Conservation (phyloP, 2,113 vertebrate species). For the Arenaria interpres region DNA sequence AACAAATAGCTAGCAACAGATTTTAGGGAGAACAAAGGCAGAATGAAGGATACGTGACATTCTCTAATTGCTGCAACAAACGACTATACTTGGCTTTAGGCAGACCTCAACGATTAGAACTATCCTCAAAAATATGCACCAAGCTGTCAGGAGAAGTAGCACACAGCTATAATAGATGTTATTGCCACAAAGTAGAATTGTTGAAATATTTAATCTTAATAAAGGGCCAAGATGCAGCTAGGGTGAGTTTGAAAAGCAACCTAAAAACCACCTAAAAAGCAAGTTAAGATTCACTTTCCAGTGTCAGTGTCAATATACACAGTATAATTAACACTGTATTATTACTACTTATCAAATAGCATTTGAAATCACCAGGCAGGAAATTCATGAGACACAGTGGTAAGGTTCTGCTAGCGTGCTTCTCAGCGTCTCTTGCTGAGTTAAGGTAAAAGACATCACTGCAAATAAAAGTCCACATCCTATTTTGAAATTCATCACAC, state of each 20-base stretch:
- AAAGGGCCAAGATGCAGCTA: background rate
- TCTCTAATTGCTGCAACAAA: background rate
- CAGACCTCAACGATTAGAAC: background rate
- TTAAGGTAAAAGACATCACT: background rate
- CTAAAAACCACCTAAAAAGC: background rate
- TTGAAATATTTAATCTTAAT: background rate
- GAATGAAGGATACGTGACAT: background rate
- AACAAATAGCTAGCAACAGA: background rate
- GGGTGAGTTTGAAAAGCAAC: background rate
- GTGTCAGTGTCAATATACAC: background rate
- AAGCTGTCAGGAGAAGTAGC: background rate
- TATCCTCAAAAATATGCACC: background rate
- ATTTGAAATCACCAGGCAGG: background rate
- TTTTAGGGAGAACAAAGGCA: constrained; percentile 13
- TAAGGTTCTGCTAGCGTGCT: background rate
- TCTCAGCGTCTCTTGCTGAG: background rate
- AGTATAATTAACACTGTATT: background rate
- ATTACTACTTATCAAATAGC: background rate
- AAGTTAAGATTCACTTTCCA: background rate
- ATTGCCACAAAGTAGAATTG: background rate
- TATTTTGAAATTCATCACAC: background rate
- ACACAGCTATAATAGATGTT: background rate
- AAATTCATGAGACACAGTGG: background rate
- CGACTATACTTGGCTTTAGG: background rate
- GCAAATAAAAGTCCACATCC: background rate